Percentiles rank a stretch among this genome's conserved stretches.
These are phyloP conservation scores for Coleophora deauratella DNA, from an alignment of 2,888 invertebrate genomes.

Conservation along the genomic window DNA sequence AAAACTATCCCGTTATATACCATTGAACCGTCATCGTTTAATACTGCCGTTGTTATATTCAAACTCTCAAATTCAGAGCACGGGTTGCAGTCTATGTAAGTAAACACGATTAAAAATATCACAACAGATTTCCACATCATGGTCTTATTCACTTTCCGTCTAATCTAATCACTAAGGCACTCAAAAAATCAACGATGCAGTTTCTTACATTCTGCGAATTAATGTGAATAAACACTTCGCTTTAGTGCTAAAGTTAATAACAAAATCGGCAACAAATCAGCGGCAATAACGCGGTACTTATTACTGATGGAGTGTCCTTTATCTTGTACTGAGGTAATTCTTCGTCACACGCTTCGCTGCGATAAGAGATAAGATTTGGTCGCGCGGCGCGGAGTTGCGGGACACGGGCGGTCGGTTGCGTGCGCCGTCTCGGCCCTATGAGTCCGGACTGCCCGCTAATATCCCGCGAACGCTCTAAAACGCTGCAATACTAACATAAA, in stretches of 20 bases:
- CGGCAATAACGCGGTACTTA: constrained; percentile 29
- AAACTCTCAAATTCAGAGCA: constrained; percentile 45
- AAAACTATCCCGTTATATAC: constrained; percentile 44
- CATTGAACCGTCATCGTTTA: constrained; percentile 37
- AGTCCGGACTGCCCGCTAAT: no score
- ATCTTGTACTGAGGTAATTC: constrained; percentile 53
- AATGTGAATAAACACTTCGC: constrained; percentile 13
- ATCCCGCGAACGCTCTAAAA: no score
- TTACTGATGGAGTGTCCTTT: constrained; percentile 41
- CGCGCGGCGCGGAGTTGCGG: constrained; percentile 19
- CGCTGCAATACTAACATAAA: no score
- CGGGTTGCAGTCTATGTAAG: constrained; percentile 26
- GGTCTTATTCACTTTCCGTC: constrained; percentile 4
- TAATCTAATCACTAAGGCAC: constrained; percentile 1
- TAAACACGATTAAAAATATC: constrained; percentile 20
- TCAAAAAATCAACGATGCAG: background rate
- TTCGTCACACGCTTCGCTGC: constrained; percentile 54
- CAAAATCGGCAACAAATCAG: constrained; percentile 28
- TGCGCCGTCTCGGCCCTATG: no score
- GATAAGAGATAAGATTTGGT: constrained; percentile 49
- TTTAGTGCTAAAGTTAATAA: constrained; percentile 20
- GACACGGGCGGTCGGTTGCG: constrained; percentile 1
- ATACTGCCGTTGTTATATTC: constrained; percentile 42
- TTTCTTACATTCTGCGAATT: background rate
- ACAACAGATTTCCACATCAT: constrained; percentile 31